phyloP scores from a whole-genome alignment of 2,888 invertebrate genomes.

The Oligia fasciuncula region DNA sequence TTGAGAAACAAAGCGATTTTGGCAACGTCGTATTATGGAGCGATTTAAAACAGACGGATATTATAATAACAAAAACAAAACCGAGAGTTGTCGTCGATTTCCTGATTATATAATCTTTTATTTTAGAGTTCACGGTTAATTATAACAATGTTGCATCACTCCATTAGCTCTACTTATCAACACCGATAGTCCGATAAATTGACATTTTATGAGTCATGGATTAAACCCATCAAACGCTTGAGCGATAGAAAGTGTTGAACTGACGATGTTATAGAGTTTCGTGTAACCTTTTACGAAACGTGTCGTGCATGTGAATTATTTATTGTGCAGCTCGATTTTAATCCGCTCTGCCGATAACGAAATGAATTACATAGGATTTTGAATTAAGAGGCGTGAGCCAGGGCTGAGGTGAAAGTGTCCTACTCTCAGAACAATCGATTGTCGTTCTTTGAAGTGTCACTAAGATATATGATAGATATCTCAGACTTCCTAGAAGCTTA shows the following conservation, averaged over 20 bases:
- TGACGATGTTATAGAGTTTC: slow-evolving; percentile 78
- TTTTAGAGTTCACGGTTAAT: slow-evolving; percentile 71
- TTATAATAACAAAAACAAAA: slow-evolving; percentile 30
- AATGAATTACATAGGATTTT: slow-evolving; percentile 83
- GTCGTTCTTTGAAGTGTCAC: slow-evolving; percentile 85
- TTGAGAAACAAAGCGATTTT: slow-evolving; percentile 22
- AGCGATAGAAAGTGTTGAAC: slow-evolving; percentile 82
- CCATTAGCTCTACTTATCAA: slow-evolving; percentile 58
- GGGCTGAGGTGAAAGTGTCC: slow-evolving; percentile 85
- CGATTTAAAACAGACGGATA: slow-evolving; percentile 30
- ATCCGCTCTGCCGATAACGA: slow-evolving; percentile 78
- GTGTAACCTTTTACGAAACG: slow-evolving; percentile 81
- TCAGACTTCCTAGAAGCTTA: slow-evolving; percentile 76
- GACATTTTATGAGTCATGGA: slow-evolving; percentile 66
- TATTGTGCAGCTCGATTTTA: slow-evolving; percentile 80
- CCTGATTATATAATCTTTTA: slow-evolving; percentile 63
- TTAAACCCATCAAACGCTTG: slow-evolving; percentile 65
- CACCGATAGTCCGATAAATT: slow-evolving; percentile 55
- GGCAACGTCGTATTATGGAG: slow-evolving; percentile 31
- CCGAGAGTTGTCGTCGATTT: slow-evolving; percentile 48
- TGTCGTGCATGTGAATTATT: slow-evolving; percentile 81
- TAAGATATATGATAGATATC: slow-evolving; percentile 81
- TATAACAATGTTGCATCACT: slow-evolving; percentile 55
- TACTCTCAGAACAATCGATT: slow-evolving; percentile 85
- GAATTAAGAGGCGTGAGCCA: slow-evolving; percentile 81